Evolutionary conservation across 2,888 invertebrate genomes (phyloP), one percentile per base, ranked within the genome.

Genomic region (Phalera bucephala): DNA sequence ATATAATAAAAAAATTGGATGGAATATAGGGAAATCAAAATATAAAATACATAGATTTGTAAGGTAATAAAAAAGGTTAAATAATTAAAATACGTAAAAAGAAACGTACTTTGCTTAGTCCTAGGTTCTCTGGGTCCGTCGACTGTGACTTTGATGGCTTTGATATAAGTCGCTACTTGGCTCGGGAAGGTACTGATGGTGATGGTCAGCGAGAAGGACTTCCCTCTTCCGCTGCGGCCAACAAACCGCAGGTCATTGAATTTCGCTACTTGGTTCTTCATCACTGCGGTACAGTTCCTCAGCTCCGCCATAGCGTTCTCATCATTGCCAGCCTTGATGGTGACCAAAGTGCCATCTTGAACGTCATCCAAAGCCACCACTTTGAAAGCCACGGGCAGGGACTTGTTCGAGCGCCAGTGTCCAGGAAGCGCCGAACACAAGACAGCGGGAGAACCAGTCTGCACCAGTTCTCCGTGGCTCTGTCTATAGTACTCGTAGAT

Each of bases 91-190:
- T n/a, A 22, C 2, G 5, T 17, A 17, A 17, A 3, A 40, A 32
- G 23, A 39, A 54, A 94, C 97, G 96, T 93, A 98, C 98, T 96
- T 91, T 97, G 96, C 87, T 98, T 98, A 57, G 97, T 97, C 84
- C 99, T 91, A 9, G 99, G 99, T 89, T 99, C 99, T 66, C 99
- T 91, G 0, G 99, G 99, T 64, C 99, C 99, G 74, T 99, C 99
- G 19, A 99, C 99, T 12, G 99, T 99, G 37, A 99, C 99, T 92
- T 99, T 99, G 81, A 99, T 99, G 34, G 99, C 99, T 79, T 99
- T 99, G 64, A 91, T 94, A 81, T 99, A 99, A 2, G 97, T 95
- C 31, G 98, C 97, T 15, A 98, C 94, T 91, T 99, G 98, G 50
- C 92, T 91, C 2, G 90, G 90, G 53, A 92, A 92, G 10, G 94